Evolutionary conservation across 2,888 invertebrate genomes (phyloP), one percentile per base, ranked within the genome.

Genomic region (Esperia sulphurella): DNA sequence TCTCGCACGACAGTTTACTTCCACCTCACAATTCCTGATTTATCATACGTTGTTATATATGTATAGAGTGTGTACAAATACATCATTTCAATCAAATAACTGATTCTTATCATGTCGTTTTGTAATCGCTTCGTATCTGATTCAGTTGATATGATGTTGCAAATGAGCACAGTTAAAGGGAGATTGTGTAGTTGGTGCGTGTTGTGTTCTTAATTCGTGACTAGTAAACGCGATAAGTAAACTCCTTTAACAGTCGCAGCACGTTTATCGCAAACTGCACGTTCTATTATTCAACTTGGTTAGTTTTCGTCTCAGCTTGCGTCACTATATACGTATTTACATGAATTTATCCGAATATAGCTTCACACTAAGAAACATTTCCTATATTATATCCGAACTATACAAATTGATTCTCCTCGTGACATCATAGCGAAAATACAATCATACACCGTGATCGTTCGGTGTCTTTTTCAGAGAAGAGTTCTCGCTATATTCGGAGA

Each of bases 191-290:
- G 67, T 64, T 59, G 53, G 58, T 66, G 75, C 79, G 75, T 75
- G 76, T 66, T 59, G 58, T 71, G 70, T 70, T 71, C 62, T 58
- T 60, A 63, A 71, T 72, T 79, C 83, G 80, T 83, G 86, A 81
- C 77, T 61, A 65, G 80, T 51, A 65, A 64, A 59, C 49, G 55
- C 57, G 61, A 63, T 62, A 55, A 57, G 57, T 48, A 53, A 58
- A 56, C 65, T 68, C 63, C 63, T 63, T 70, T 66, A 57, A 57
- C 56, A 81, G 64, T 75, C 73, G 45, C 52, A 55, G 65, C 83
- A 82, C 83, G 83, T 82, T 63, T 66, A 48, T 58, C 59, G 52
- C 61, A 63, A 71, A 70, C 66, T 68, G 66, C 59, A 63, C 54
- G 62, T 63, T 59, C 59, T 65, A 61, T 65, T 58, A 61, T 46